phyloP scores from a whole-genome alignment of 2,113 vertebrate genomes.

The Pachycephala philippinensis region DNA sequence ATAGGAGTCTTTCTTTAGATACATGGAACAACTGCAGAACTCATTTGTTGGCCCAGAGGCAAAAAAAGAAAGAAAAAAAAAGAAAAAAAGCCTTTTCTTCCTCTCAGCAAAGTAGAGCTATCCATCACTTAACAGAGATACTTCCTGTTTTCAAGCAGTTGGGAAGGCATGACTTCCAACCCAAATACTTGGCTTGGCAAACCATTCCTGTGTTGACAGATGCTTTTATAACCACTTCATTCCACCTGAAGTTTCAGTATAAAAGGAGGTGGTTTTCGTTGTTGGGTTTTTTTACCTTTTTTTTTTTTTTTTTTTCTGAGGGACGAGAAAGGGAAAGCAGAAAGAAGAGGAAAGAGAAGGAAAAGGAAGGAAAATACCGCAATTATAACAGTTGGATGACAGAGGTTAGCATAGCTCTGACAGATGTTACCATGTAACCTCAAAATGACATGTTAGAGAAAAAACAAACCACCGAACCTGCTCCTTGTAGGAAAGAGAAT shows the following conservation, averaged over 20 bases:
- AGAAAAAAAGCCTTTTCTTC: conserved; percentile 64
- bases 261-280: conserved; percentile 43
- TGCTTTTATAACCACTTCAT: conserved; percentile 80
- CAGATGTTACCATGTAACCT: conserved; percentile 58
- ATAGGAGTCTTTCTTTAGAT: background rate
- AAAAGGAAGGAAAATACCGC: conserved; percentile 50
- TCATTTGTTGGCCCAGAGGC: conserved; percentile 72
- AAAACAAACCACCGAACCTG: conserved; percentile 30
- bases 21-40: conserved; percentile 69
- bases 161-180: conserved; percentile 80
- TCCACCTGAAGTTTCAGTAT: conserved; percentile 79
- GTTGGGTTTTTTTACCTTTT: background rate
- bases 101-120: conserved; percentile 78
- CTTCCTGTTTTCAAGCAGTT: conserved; percentile 89
- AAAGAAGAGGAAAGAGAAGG: conserved; percentile 36
- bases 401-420: conserved; percentile 58
- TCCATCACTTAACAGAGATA: conserved; percentile 87
- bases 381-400: conserved; percentile 59
- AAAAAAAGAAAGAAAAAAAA: background rate
- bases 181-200: conserved; percentile 87
- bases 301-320: background rate
- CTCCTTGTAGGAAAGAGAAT: conserved; percentile 33
- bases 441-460: conserved; percentile 29
- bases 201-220: conserved; percentile 77
- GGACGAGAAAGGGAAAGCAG: conserved; percentile 41